Conservation (phyloP, 2,113 vertebrate species). For the Boleophthalmus pectinirostris region DNA sequence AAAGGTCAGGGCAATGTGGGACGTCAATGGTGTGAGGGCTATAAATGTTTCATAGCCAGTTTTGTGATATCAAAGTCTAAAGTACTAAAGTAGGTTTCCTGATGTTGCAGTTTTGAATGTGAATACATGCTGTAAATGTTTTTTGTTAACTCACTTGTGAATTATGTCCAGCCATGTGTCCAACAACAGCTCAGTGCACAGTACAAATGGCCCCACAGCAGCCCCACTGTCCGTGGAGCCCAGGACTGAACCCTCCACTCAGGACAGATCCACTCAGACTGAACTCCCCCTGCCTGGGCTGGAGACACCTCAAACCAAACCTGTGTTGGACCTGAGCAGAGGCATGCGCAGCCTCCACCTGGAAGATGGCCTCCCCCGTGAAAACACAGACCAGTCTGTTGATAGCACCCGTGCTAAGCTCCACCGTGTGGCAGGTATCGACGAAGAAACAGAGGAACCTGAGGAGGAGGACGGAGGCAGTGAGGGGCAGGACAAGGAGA, state of each 20-base stretch:
- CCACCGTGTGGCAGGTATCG: conserved; percentile 49
- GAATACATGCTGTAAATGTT: conserved; percentile 19
- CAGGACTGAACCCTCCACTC: conserved; percentile 36
- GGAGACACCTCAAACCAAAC: conserved; percentile 24
- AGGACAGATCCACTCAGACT: conserved; percentile 75
- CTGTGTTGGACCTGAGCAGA: conserved; percentile 29
- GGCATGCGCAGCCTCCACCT: conserved; percentile 64
- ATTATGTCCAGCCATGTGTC: conserved; percentile 64
- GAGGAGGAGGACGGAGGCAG: conserved; percentile 40
- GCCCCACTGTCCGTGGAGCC: conserved; percentile 22
- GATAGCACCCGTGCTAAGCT: conserved; percentile 55
- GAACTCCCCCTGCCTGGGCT: conserved; percentile 38
- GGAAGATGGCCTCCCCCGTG: conserved; percentile 65
- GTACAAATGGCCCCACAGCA: conserved; percentile 60
- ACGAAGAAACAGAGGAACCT: conserved; percentile 59
- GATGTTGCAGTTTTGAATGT: conserved; percentile 9
- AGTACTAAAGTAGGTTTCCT: neutral
- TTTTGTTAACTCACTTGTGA: conserved; percentile 46
- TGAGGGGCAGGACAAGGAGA: conserved; percentile 56
- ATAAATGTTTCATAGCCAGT: too few species aligned
- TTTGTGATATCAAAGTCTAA: neutral
- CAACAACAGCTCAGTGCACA: conserved; percentile 53
- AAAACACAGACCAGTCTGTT: conserved; percentile 13
- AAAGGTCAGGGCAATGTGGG: neutral
- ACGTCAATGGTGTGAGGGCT: neutral